Percentiles rank a stretch among this genome's conserved stretches.
These are phyloP conservation scores for Ornithorhynchus anatinus DNA, from an alignment of 2,113 vertebrate genomes.

Conservation along the genomic window DNA sequence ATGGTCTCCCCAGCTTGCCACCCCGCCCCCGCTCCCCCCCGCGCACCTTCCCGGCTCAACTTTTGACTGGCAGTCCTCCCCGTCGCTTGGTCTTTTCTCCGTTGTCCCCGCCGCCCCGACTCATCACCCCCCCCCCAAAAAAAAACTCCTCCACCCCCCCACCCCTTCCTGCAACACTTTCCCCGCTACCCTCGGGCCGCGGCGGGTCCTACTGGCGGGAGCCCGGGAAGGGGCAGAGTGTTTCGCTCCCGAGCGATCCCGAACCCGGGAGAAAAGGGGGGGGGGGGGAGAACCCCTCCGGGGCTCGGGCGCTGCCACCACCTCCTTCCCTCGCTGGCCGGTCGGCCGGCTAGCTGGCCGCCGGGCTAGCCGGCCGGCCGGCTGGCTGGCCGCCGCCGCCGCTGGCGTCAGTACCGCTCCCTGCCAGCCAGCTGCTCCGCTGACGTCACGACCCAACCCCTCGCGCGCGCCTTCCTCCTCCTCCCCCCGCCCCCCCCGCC, in stretches of 20 bases:
- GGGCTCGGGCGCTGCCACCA: not conserved
- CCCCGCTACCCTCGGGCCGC: not conserved
- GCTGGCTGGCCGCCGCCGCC: not conserved
- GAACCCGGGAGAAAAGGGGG: not conserved
- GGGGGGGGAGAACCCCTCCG: not conserved
- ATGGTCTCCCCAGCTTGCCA: no score
- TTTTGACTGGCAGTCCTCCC: not conserved
- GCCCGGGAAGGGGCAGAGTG: not conserved
- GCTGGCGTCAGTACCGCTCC: conserved; percentile 62
- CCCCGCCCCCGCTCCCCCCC: no score
- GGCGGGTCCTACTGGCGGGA: no score
- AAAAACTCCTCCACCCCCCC: no score
- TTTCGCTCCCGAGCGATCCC: not conserved
- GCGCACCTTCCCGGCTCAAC: no score
- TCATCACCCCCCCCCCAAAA: no score
- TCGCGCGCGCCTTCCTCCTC: conserved; percentile 42
- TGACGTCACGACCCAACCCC: conserved; percentile 60
- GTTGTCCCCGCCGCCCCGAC: not conserved
- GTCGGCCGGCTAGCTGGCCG: not conserved
- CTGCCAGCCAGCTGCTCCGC: conserved; percentile 68
- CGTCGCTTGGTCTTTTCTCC: not conserved
- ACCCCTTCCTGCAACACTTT: not conserved
- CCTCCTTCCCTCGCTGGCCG: not conserved
- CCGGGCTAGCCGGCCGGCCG: not conserved
- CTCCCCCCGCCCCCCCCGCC: conserved; percentile 47